A percentile compares a stretch with the other conserved stretches of the same genome.
Evolutionary conservation across 2,888 invertebrate genomes (phyloP).

Genomic region (Tryphoninae sp.): DNA sequence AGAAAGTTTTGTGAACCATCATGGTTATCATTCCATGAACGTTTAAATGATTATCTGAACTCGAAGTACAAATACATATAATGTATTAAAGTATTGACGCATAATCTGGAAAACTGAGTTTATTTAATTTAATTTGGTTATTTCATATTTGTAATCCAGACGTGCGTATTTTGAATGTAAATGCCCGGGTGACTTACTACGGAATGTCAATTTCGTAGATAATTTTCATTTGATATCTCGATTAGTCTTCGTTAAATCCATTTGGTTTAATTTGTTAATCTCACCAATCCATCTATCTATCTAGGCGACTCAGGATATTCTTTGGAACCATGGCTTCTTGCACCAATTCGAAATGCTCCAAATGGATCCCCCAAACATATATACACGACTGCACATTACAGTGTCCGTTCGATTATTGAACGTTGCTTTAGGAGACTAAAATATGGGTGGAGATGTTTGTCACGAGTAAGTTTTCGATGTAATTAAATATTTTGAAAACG

Average conservation of each 20-base stretch:
- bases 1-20: no score
- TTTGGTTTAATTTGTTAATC: not conserved
- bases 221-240: not conserved
- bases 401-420: not conserved
- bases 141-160: no score
- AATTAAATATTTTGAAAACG: constrained; percentile 7
- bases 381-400: not conserved
- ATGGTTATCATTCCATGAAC: no score
- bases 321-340: not conserved
- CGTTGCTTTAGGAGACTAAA: not conserved
- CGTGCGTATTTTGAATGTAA: no score
- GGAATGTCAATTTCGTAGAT: not conserved
- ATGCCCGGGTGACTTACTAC: not conserved
- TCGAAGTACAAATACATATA: no score
- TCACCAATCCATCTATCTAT: not conserved
- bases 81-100: no score
- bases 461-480: not conserved
- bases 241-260: not conserved
- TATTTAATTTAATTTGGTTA: no score
- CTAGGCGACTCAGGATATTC: not conserved
- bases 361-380: not conserved
- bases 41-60: no score
- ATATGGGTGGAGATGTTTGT: not conserved
- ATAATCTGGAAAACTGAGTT: no score
- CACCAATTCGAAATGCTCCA: not conserved